Percentiles rank a stretch among this genome's conserved stretches.
Evolutionary conservation across 2,797 vertebrate genomes (phyloP).

Genomic region (Lophius americanus): DNA sequence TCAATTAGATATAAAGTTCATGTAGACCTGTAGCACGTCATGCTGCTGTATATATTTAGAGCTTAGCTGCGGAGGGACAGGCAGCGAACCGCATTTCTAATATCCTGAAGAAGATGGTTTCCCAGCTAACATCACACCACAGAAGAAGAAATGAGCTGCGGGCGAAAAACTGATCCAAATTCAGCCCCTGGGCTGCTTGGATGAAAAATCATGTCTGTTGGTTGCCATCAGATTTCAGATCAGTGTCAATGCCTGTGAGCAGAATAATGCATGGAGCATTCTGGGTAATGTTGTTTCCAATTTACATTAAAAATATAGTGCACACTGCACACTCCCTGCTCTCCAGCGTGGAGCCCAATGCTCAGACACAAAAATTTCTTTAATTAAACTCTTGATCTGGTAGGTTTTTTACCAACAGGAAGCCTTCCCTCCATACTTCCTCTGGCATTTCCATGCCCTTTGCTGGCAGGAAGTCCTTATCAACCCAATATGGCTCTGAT

Average conservation of each 20-base stretch:
- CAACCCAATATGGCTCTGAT: constrained; percentile 6
- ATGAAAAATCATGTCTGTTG: constrained; percentile 48
- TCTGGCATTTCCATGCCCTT: constrained; percentile 79
- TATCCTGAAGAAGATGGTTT: constrained; percentile 46
- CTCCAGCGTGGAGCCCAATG: constrained; percentile 5
- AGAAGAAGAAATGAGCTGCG: constrained; percentile 40
- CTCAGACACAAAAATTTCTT: constrained; percentile 32
- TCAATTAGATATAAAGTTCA: constrained; percentile 73
- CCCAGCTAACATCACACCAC: background rate
- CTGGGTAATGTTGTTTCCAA: background rate
- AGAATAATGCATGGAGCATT: constrained; percentile 7
- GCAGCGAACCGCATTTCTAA: constrained; percentile 33
- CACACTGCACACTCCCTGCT: background rate
- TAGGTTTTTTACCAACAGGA: constrained; percentile 81
- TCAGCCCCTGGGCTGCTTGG: constrained; percentile 19
- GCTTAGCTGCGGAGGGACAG: constrained; percentile 28
- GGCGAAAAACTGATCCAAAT: constrained; percentile 28
- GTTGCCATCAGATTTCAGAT: constrained; percentile 19
- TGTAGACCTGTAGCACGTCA: constrained; percentile 44
- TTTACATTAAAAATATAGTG: background rate
- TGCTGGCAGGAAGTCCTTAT: constrained; percentile 43
- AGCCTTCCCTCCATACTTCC: constrained; percentile 67
- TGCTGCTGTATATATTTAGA: constrained; percentile 47
- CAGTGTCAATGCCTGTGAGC: constrained; percentile 9
- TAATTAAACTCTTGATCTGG: constrained; percentile 74